Evolutionary conservation across 1,140 invertebrate species (phyloP).

Genomic region (Phocides pigmalion): DNA sequence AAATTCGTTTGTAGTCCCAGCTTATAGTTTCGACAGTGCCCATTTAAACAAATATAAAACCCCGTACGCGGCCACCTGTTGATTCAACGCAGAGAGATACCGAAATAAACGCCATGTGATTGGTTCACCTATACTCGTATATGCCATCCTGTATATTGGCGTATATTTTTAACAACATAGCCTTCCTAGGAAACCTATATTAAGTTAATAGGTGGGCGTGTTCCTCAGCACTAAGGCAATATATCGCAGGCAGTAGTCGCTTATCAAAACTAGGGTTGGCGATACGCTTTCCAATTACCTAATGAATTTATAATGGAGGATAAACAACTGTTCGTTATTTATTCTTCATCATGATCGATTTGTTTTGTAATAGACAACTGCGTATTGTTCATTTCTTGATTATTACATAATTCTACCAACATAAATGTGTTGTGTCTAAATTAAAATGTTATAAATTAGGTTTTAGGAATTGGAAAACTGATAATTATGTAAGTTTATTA

Average conservation of each 20-base stretch:
- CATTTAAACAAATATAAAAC: constrained; percentile 38
- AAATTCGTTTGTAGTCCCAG: constrained; percentile 34
- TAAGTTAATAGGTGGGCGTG: constrained; percentile 32
- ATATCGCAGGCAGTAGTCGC: constrained; percentile 21
- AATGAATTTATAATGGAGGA: not conserved
- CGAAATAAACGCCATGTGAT: constrained; percentile 29
- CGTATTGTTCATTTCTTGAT: too few species aligned
- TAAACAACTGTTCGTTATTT: not conserved
- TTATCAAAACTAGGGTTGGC: constrained; percentile 25
- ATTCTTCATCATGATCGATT: not conserved
- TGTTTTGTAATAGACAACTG: too few species aligned
- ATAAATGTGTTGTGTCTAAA: too few species aligned
- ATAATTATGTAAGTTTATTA: too few species aligned
- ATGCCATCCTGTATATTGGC: constrained; percentile 1
- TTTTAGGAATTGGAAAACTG: too few species aligned
- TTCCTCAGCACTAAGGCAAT: constrained; percentile 18
- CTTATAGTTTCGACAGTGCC: constrained; percentile 35
- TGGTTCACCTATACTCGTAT: constrained; percentile 15
- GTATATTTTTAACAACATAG: constrained; percentile 13
- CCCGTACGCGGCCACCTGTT: constrained; percentile 31
- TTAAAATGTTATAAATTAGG: too few species aligned
- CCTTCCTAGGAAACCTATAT: constrained; percentile 30
- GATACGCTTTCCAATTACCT: constrained; percentile 11
- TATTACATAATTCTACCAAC: too few species aligned
- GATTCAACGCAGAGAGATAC: constrained; percentile 28